Evolutionary conservation across 2,888 invertebrate species (phyloP).

Genomic region (Petrolisthes manimaculis): DNA sequence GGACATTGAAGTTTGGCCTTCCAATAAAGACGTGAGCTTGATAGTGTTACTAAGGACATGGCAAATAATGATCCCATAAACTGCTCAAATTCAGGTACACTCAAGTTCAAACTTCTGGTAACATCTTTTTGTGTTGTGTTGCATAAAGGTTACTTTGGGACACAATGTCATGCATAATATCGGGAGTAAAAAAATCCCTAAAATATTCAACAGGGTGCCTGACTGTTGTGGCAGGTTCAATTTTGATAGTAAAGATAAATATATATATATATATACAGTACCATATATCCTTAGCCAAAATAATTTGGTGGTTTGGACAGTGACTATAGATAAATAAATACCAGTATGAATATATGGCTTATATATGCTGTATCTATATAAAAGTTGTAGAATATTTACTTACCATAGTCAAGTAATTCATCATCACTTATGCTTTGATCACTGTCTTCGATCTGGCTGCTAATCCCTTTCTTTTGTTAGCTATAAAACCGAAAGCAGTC

Average conservation of each 20-base stretch:
- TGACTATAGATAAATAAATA: slow-evolving; percentile 42
- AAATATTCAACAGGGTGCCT: not conserved
- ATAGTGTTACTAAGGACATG: slow-evolving; percentile 38
- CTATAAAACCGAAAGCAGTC: no score
- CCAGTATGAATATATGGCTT: slow-evolving; percentile 44
- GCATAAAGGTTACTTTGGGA: slow-evolving; percentile 21
- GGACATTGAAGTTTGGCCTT: slow-evolving; percentile 27
- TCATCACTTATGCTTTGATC: not conserved
- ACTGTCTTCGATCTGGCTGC: not conserved
- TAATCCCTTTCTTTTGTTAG: not conserved
- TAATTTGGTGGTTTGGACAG: slow-evolving; percentile 14
- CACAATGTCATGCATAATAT: slow-evolving; percentile 18
- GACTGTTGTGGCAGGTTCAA: no score
- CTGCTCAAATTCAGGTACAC: slow-evolving; percentile 10
- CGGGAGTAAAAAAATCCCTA: not conserved
- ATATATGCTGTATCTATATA: slow-evolving; percentile 12
- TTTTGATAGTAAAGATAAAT: slow-evolving; percentile 41
- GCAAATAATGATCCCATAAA: slow-evolving; percentile 23
- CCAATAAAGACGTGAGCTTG: slow-evolving; percentile 33
- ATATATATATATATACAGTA: slow-evolving; percentile 48
- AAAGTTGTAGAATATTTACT: not conserved
- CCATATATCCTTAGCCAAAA: slow-evolving; percentile 32
- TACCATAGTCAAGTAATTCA: slow-evolving; percentile 7
- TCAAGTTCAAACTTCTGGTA: slow-evolving; percentile 8
- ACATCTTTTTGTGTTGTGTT: not conserved